These are phyloP conservation scores for Andrena haemorrhoa DNA, from an alignment of 2,888 invertebrate species.

Conservation along the genomic window DNA sequence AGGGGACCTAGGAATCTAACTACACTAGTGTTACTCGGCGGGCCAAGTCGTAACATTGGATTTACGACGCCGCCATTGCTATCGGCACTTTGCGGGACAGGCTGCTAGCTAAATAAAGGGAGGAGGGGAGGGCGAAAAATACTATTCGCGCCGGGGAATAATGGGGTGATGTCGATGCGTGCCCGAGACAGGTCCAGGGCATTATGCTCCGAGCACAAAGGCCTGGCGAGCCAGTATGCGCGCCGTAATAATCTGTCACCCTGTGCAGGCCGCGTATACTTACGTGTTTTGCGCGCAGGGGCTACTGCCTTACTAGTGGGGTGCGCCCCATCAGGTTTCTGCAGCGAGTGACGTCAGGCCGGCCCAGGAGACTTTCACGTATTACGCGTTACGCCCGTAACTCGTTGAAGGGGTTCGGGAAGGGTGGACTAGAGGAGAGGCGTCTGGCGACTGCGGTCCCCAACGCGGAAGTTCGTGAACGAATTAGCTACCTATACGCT, in stretches of 20 bases:
- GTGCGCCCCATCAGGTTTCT: conserved; percentile 63
- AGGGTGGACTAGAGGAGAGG: conserved; percentile 21
- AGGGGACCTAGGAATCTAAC: conserved; percentile 6
- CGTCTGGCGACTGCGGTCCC: conserved; percentile 2
- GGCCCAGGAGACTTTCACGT: conserved; percentile 57
- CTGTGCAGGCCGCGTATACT: conserved; percentile 61
- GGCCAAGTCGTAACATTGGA: conserved; percentile 3
- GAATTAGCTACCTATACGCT: not conserved
- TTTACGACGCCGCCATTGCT: conserved; percentile 56
- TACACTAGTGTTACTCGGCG: conserved; percentile 19
- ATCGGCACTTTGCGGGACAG: conserved; percentile 70
- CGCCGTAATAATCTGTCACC: conserved; percentile 80
- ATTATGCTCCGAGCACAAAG: conserved; percentile 77
- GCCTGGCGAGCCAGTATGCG: conserved; percentile 68
- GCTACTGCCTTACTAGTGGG: conserved; percentile 33
- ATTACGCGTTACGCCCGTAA: conserved; percentile 13
- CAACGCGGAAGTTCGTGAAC: not conserved
- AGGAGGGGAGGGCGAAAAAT: conserved; percentile 69
- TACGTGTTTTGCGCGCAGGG: conserved; percentile 29
- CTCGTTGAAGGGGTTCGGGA: conserved; percentile 3
- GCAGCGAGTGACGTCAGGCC: conserved; percentile 65
- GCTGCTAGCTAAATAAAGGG: conserved; percentile 53
- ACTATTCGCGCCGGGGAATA: conserved; percentile 77
- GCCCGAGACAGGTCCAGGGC: conserved; percentile 80
- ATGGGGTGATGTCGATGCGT: conserved; percentile 77